phyloP scores from a whole-genome alignment of 2,888 invertebrate genomes.

The Netelia fuscicornis region DNA sequence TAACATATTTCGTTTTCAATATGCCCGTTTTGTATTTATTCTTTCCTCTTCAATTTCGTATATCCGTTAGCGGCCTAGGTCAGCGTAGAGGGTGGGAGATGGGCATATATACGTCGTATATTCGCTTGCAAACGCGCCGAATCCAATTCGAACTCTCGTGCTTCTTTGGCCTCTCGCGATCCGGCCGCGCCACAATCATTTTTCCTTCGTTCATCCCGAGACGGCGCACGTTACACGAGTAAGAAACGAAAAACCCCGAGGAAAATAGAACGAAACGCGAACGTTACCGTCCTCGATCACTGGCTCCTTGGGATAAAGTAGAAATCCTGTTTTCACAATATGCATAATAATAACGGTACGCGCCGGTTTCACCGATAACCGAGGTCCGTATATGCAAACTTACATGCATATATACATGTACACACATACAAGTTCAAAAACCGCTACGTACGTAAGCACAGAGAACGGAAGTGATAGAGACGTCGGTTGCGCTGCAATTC shows the following conservation, averaged over 20 bases:
- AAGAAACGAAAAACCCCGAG: slow-evolving; percentile 6
- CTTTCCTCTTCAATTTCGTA: slow-evolving; percentile 35
- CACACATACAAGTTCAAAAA: neutral
- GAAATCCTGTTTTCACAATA: slow-evolving; percentile 43
- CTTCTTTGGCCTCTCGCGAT: neutral
- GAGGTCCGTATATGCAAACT: neutral
- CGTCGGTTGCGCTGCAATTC: neutral
- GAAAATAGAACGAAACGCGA: slow-evolving; percentile 14
- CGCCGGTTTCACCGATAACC: neutral
- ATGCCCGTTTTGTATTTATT: slow-evolving; percentile 11
- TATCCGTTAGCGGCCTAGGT: neutral
- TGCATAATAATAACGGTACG: neutral
- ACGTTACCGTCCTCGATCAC: slow-evolving; percentile 31
- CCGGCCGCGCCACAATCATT: slow-evolving; percentile 31
- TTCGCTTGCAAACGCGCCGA: neutral
- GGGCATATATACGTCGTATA: neutral
- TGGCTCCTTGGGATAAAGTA: slow-evolving; percentile 16
- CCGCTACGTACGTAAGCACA: neutral
- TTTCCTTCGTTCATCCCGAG: neutral
- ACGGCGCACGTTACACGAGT: neutral
- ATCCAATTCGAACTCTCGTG: neutral
- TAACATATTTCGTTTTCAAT: slow-evolving; percentile 28
- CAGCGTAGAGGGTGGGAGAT: neutral
- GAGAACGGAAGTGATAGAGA: slow-evolving; percentile 40
- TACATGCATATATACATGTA: neutral